These are phyloP conservation scores for Sinodicranocentrus sp. DNA, from an alignment of 2,888 invertebrate genomes.

Conservation along the genomic window DNA sequence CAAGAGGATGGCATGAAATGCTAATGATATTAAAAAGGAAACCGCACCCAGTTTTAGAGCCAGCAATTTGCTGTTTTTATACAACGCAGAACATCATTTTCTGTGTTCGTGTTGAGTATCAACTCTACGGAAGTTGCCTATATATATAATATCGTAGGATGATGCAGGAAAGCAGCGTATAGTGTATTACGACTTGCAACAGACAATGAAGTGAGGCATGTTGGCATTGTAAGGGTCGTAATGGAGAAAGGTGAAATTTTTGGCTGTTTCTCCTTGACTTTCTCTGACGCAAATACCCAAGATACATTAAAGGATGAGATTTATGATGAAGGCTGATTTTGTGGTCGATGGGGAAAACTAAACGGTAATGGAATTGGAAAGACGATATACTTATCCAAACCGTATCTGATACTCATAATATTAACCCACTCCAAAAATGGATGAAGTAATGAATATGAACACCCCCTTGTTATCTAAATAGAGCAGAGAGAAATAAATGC, in stretches of 20 bases:
- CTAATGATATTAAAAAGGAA: conserved; percentile 40
- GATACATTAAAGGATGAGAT: conserved; percentile 49
- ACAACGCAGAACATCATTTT: background rate
- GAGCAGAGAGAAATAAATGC: no score
- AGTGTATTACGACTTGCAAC: background rate
- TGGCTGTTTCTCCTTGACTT: conserved; percentile 52
- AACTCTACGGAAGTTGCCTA: background rate
- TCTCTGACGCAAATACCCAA: conserved; percentile 53
- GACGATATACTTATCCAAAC: conserved; percentile 16
- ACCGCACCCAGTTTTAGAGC: conserved; percentile 38
- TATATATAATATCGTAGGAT: no score
- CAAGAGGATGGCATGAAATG: conserved; percentile 7
- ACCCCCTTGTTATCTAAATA: background rate
- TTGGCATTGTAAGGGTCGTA: background rate
- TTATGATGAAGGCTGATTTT: conserved; percentile 41
- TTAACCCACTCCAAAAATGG: background rate
- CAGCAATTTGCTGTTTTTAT: background rate
- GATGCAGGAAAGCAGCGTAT: background rate
- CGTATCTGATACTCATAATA: background rate
- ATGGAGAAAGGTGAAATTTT: conserved; percentile 33
- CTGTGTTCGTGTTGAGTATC: background rate
- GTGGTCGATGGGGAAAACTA: conserved; percentile 25
- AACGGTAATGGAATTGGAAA: conserved; percentile 43
- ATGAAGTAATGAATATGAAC: background rate
- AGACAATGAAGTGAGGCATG: conserved; percentile 35